These are phyloP conservation scores for Sinocyclocheilus grahami DNA, from an alignment of 2,113 vertebrate species.

Conservation along the genomic window DNA sequence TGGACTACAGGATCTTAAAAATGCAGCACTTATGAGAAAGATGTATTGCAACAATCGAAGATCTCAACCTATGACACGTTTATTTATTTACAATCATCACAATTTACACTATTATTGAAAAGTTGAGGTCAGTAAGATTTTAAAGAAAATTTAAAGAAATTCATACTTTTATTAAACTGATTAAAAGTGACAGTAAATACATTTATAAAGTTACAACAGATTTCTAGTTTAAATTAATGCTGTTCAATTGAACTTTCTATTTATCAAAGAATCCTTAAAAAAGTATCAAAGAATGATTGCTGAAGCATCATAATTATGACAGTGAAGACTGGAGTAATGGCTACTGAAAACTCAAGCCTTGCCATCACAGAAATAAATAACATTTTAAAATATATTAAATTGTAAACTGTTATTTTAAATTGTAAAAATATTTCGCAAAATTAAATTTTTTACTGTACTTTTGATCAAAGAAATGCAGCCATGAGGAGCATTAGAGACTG, in stretches of 20 bases:
- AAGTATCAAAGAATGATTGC: background rate
- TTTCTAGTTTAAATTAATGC: background rate
- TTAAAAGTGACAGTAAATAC: background rate
- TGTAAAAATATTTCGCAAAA: too few species aligned
- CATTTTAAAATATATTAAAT: too few species aligned
- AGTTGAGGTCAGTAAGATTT: background rate
- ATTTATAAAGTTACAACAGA: background rate
- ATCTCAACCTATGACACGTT: background rate
- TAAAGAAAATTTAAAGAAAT: background rate
- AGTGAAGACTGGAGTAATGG: background rate
- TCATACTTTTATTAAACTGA: background rate
- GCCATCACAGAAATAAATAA: background rate
- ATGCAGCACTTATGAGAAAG: background rate
- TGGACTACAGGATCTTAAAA: background rate
- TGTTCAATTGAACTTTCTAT: background rate
- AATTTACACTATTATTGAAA: background rate
- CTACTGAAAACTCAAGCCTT: background rate
- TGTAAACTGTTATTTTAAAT: too few species aligned
- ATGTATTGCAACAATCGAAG: background rate
- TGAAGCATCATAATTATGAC: background rate
- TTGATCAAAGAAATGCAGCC: background rate
- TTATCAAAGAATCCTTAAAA: background rate
- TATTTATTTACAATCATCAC: too few species aligned
- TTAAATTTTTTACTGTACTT: background rate
- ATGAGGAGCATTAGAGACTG: too few species aligned